phyloP scores from a whole-genome alignment of 2,113 vertebrate species.

The Sciurus niger region DNA sequence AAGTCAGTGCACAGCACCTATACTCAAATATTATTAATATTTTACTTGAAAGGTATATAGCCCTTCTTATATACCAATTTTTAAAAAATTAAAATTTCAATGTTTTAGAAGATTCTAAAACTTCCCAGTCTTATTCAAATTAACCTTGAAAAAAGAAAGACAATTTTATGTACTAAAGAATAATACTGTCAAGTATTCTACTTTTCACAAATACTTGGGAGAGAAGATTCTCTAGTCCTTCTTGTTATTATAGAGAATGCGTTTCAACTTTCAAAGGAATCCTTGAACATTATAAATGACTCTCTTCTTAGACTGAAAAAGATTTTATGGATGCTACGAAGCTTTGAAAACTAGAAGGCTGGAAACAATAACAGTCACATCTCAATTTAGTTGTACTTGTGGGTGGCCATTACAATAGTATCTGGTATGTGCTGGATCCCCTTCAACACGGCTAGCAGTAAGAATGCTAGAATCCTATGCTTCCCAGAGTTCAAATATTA shows the following conservation, averaged over 20 bases:
- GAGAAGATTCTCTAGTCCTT: not conserved
- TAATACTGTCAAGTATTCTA: not conserved
- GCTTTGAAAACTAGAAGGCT: not conserved
- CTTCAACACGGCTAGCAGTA: not conserved
- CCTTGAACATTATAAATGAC: not conserved
- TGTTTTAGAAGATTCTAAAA: not conserved
- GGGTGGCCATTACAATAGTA: not conserved
- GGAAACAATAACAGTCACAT: not conserved
- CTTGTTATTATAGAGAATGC: not conserved
- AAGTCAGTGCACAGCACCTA: not conserved
- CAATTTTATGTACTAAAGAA: not conserved
- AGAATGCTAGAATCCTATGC: not conserved
- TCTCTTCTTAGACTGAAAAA: conserved; percentile 7
- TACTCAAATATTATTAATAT: not conserved
- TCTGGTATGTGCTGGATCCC: no score
- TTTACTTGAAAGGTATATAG: not conserved
- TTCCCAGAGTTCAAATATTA: not conserved
- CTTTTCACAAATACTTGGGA: not conserved
- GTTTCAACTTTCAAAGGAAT: conserved; percentile 40
- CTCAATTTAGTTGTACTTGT: not conserved
- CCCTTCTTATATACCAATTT: not conserved
- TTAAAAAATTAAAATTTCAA: not conserved
- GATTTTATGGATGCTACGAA: not conserved
- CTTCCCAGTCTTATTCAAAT: not conserved
- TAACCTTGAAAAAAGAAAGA: conserved; percentile 7